A percentile compares a stretch with the other conserved stretches of the same genome.
These are phyloP conservation scores for Mylabris phalerata DNA, from an alignment of 1,140 invertebrate species.

Conservation along the genomic window DNA sequence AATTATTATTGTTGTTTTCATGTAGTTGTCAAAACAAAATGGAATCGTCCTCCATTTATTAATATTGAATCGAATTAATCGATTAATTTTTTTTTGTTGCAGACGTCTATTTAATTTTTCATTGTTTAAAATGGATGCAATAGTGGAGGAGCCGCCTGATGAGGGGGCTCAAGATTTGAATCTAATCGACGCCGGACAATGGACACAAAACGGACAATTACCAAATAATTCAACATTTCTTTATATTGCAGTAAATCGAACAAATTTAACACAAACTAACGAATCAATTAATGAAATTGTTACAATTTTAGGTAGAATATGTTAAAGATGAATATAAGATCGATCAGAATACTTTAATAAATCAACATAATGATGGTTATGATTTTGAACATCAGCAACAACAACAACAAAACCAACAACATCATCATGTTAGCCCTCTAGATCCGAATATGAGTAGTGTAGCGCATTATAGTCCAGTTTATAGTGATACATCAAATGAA, in stretches of 20 bases:
- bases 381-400: slow-evolving; percentile 41
- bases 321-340: slow-evolving; percentile 46
- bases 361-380: slow-evolving; percentile 45
- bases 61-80: background rate
- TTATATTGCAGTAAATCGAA: slow-evolving; percentile 35
- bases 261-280: background rate
- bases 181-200: slow-evolving; percentile 10
- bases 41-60: background rate
- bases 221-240: slow-evolving; percentile 29
- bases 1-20: slow-evolving; percentile 1
- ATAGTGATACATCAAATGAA: slow-evolving; percentile 43
- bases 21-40: slow-evolving; percentile 5
- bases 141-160: slow-evolving; percentile 21
- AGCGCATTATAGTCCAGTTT: slow-evolving; percentile 50
- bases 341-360: slow-evolving; percentile 41
- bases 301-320: slow-evolving; percentile 48
- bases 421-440: slow-evolving; percentile 48
- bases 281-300: background rate
- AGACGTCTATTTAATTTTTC: no score
- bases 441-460: slow-evolving; percentile 55
- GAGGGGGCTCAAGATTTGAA: slow-evolving; percentile 18
- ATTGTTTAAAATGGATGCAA: slow-evolving; percentile 23
- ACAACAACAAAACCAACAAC: background rate
- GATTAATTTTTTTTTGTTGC: no score
- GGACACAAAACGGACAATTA: slow-evolving; percentile 1